phyloP scores from a whole-genome alignment of 2,797 vertebrate species.

The Clamator glandarius region DNA sequence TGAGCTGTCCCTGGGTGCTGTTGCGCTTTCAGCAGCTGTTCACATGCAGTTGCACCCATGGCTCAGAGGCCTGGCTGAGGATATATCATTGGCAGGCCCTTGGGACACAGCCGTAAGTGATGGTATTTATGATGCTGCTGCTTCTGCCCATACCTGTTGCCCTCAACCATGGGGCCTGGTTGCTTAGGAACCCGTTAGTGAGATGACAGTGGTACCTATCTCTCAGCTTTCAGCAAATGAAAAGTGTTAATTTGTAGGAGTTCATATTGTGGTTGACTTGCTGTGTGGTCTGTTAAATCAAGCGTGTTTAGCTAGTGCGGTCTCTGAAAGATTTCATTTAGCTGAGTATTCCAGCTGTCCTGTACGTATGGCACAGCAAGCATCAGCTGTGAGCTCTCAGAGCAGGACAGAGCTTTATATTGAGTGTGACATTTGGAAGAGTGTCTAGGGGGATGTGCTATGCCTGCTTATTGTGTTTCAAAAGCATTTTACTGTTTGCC shows the following conservation, averaged over 20 bases:
- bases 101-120: neutral
- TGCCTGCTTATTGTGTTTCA: neutral
- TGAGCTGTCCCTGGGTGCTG: neutral
- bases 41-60: neutral
- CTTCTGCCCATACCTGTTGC: neutral
- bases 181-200: slow-evolving; percentile 28
- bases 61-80: neutral
- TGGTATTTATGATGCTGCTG: neutral
- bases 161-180: neutral
- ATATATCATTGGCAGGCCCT: neutral
- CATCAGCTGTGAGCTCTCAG: neutral
- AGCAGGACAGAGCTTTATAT: neutral
- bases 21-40: neutral
- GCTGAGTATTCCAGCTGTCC: slow-evolving; percentile 5
- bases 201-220: neutral
- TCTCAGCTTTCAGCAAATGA: neutral
- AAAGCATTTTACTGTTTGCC: neutral
- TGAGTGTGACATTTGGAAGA: slow-evolving; percentile 12
- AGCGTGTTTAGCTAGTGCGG: neutral
- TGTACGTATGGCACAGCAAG: neutral
- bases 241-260: neutral
- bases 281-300: neutral
- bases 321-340: neutral
- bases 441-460: neutral
- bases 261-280: neutral